Conservation (phyloP, 2,888 invertebrate species). For the Drosophila quinaria region DNA sequence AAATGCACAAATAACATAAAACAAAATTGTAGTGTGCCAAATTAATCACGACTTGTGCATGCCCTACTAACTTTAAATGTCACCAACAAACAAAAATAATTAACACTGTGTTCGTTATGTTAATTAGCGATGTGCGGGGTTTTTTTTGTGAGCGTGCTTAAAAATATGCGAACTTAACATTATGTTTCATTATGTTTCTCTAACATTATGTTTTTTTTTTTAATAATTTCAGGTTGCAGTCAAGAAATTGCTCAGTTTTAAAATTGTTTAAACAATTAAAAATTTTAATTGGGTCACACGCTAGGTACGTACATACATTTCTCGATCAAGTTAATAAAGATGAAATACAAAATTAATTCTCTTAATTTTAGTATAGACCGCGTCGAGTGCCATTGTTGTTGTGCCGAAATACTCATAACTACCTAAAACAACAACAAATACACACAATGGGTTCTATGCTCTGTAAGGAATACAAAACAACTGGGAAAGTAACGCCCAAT, state of each 20-base stretch:
- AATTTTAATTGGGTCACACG: conserved; percentile 8
- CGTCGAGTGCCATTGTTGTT: conserved; percentile 4
- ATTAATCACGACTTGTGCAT: conserved; percentile 21
- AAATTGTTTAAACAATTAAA: conserved; percentile 33
- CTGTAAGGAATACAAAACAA: conserved; percentile 84
- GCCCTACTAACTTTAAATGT: conserved; percentile 28
- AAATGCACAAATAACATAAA: conserved; percentile 14
- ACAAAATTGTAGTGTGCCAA: conserved; percentile 1
- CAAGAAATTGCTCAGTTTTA: conserved; percentile 23
- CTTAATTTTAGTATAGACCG: conserved; percentile 13
- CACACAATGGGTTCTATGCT: conserved; percentile 83
- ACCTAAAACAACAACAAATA: conserved; percentile 24
- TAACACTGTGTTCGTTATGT: not conserved
- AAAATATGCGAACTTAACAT: not conserved
- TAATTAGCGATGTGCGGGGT: not conserved
- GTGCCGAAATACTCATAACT: conserved; percentile 15
- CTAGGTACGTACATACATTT: conserved; percentile 30
- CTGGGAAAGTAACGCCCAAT: conserved; percentile 72
- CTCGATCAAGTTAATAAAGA: not conserved
- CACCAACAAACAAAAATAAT: not conserved
- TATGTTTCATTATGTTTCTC: not conserved
- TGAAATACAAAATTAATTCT: not conserved
- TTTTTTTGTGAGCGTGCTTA: not conserved
- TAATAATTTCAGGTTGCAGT: conserved; percentile 31
- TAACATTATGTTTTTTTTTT: conserved; percentile 1